Percentiles rank a stretch among this genome's conserved stretches.
These are phyloP conservation scores for Acipenser ruthenus DNA, from an alignment of 2,797 vertebrate genomes.

Conservation along the genomic window DNA sequence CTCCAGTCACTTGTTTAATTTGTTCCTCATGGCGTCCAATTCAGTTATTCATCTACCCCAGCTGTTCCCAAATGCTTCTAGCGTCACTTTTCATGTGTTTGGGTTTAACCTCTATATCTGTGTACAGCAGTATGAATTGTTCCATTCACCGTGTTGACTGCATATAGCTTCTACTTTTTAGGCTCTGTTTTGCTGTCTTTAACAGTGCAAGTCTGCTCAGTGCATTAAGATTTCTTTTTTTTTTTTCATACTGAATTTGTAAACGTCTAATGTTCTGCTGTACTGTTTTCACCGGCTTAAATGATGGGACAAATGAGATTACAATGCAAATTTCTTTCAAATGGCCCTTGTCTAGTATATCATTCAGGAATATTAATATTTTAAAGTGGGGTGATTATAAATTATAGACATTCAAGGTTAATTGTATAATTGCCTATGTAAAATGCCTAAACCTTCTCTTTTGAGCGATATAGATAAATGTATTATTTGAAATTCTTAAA, in stretches of 20 bases:
- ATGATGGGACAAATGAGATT: background rate
- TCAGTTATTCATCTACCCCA: constrained; percentile 71
- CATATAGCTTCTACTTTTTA: constrained; percentile 42
- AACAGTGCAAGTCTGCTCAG: constrained; percentile 12
- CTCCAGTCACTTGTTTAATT: constrained; percentile 71
- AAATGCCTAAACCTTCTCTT: too few relatives aligned
- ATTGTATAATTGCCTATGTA: background rate
- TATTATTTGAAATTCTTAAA: too few relatives aligned
- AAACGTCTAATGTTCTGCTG: background rate
- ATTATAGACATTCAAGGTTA: background rate
- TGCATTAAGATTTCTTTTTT: background rate
- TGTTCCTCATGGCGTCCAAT: constrained; percentile 73
- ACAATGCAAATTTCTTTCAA: background rate
- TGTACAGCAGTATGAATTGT: constrained; percentile 56
- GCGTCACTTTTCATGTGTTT: constrained; percentile 63
- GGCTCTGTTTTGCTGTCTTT: constrained; percentile 38
- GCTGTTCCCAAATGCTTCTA: constrained; percentile 70
- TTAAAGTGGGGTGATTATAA: background rate
- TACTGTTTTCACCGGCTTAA: background rate
- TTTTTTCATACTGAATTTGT: background rate
- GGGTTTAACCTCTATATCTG: constrained; percentile 67
- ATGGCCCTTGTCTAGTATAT: background rate
- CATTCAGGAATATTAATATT: background rate
- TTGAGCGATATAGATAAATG: too few relatives aligned
- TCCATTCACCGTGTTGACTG: constrained; percentile 56